phyloP scores from a whole-genome alignment of 2,113 vertebrate species.

The Mobula hypostoma region DNA sequence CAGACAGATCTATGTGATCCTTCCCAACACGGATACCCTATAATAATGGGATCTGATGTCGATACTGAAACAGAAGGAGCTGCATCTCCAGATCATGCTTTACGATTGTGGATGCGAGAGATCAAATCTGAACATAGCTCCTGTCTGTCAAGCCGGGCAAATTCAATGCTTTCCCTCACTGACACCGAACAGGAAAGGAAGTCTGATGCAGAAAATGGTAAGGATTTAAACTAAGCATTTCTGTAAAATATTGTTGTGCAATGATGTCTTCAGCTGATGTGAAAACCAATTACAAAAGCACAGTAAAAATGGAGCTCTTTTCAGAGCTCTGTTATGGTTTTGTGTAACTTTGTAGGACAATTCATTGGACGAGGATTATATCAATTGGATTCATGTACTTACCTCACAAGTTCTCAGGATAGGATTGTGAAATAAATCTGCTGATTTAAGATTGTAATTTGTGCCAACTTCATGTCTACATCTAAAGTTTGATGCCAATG shows the following conservation, averaged over 20 bases:
- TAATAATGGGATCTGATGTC: slow-evolving; percentile 76
- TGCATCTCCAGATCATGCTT: slow-evolving; percentile 71
- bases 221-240: slow-evolving; percentile 46
- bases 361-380: neutral
- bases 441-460: neutral
- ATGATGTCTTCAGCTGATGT: neutral
- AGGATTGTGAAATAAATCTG: neutral
- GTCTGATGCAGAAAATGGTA: slow-evolving; percentile 91
- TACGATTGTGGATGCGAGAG: slow-evolving; percentile 88
- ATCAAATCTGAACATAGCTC: slow-evolving; percentile 90
- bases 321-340: neutral
- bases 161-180: slow-evolving; percentile 85
- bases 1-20: slow-evolving; percentile 65
- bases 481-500: neutral
- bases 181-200: slow-evolving; percentile 94
- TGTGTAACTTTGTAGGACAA: neutral
- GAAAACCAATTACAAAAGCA: slow-evolving; percentile 12
- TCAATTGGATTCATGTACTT: neutral
- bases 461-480: neutral
- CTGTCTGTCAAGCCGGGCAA: slow-evolving; percentile 86
- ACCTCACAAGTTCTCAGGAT: too few species aligned
- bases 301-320: neutral
- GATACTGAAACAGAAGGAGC: slow-evolving; percentile 84
- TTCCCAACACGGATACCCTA: slow-evolving; percentile 69
- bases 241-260: slow-evolving; percentile 36